These are phyloP conservation scores for Arrhopalites spinosus DNA, from an alignment of 2,888 invertebrate species.

Conservation along the genomic window DNA sequence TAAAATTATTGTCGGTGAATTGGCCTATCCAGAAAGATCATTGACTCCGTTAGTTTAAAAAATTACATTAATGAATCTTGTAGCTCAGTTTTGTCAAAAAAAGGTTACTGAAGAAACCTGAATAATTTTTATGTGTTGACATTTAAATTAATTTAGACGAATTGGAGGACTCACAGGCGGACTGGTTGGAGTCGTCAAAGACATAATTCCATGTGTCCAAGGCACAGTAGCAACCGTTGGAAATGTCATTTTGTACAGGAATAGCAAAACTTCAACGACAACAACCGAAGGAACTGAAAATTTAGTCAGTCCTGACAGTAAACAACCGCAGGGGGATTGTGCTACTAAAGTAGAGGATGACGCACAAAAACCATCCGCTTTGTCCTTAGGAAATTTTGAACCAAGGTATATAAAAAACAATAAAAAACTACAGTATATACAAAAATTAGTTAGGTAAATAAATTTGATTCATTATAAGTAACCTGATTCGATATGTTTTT, in stretches of 20 bases:
- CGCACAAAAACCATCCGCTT: slow-evolving; percentile 60
- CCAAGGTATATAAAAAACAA: slow-evolving; percentile 63
- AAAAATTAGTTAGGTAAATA: not conserved
- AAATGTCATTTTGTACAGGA: slow-evolving; percentile 47
- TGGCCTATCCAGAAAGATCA: slow-evolving; percentile 80
- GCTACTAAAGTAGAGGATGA: slow-evolving; percentile 8
- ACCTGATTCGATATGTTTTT: slow-evolving; percentile 8
- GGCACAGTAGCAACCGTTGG: slow-evolving; percentile 59
- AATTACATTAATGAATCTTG: not conserved
- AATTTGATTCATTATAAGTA: not conserved
- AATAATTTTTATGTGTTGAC: not conserved
- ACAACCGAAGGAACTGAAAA: not conserved
- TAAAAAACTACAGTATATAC: not conserved
- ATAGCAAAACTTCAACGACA: slow-evolving; percentile 21
- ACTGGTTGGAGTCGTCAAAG: slow-evolving; percentile 71
- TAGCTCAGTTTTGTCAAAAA: not conserved
- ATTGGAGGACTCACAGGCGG: slow-evolving; percentile 74
- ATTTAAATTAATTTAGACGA: slow-evolving; percentile 62
- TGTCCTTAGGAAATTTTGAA: slow-evolving; percentile 66
- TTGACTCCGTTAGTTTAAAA: slow-evolving; percentile 83
- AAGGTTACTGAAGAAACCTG: not conserved
- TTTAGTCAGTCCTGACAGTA: not conserved
- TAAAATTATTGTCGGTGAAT: slow-evolving; percentile 74
- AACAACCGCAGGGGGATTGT: not conserved
- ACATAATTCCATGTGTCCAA: slow-evolving; percentile 63